Conservation (phyloP, 1,140 invertebrate genomes). For the Apolygus lucorum region DNA sequence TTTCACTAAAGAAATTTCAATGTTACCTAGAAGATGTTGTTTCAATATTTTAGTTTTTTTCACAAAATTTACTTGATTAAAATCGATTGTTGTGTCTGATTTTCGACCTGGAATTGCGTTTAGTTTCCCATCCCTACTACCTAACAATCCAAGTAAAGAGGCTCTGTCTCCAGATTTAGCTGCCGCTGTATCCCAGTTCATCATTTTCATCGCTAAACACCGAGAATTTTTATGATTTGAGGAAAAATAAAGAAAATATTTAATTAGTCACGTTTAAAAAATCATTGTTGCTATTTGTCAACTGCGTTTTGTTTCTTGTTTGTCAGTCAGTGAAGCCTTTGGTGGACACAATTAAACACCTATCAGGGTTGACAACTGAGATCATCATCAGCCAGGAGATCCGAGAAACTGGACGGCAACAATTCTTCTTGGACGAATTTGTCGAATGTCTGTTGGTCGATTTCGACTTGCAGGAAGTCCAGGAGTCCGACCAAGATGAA, state of each 20-base stretch:
- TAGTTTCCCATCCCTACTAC: no score
- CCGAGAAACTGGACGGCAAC: conserved; percentile 48
- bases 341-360: conserved; percentile 44
- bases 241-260: no score
- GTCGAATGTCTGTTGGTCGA: conserved; percentile 41
- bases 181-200: neutral
- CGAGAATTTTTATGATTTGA: conserved; percentile 6
- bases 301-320: conserved; percentile 19
- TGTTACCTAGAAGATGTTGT: no score
- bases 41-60: no score
- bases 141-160: no score
- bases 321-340: conserved; percentile 50
- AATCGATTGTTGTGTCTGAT: no score
- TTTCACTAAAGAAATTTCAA: no score
- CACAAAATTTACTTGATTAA: no score
- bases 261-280: no score
- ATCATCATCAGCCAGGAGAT: conserved; percentile 50
- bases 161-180: no score
- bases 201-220: neutral
- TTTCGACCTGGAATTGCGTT: no score
- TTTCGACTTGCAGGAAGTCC: conserved; percentile 44
- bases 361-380: conserved; percentile 37
- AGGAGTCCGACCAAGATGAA: conserved; percentile 45
- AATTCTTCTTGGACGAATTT: conserved; percentile 46
- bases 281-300: neutral